These are phyloP conservation scores for Parapsyche elsis DNA, from an alignment of 1,140 invertebrate genomes.

Conservation along the genomic window DNA sequence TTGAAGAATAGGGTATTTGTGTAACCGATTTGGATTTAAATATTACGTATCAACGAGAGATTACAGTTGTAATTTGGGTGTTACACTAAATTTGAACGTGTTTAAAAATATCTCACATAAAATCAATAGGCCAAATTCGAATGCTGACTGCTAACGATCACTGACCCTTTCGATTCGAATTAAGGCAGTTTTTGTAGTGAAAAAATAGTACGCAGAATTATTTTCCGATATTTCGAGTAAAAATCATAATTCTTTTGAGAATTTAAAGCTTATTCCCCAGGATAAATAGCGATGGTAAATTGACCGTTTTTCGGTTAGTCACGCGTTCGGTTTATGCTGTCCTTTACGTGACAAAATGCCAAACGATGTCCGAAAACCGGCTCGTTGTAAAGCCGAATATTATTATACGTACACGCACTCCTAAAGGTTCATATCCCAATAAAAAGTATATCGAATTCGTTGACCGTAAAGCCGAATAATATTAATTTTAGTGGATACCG, in stretches of 20 bases:
- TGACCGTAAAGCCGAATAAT: not conserved
- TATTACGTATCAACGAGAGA: too few relatives aligned
- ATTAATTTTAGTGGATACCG: not conserved
- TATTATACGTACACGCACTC: not conserved
- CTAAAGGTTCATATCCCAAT: not conserved
- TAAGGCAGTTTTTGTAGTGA: too few relatives aligned
- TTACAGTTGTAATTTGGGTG: too few relatives aligned
- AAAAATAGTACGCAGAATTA: too few relatives aligned
- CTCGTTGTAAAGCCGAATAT: not conserved
- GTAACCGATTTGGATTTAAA: too few relatives aligned
- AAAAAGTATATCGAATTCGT: not conserved
- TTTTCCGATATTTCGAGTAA: too few relatives aligned
- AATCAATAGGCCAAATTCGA: too few relatives aligned
- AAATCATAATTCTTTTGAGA: not conserved
- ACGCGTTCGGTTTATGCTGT: conserved; percentile 9
- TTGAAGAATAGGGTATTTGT: too few relatives aligned
- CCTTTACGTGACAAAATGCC: conserved; percentile 19
- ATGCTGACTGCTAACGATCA: too few relatives aligned
- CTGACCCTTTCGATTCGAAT: too few relatives aligned
- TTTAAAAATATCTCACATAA: too few relatives aligned
- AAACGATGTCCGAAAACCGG: not conserved
- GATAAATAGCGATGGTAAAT: conserved; percentile 23
- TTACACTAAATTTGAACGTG: too few relatives aligned
- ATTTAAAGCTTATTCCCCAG: not conserved
- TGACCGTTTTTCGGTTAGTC: conserved; percentile 19